Percentiles rank a stretch among this genome's conserved stretches.
phyloP scores from a whole-genome alignment of 2,113 vertebrate genomes.

The Pterocles gutturalis region DNA sequence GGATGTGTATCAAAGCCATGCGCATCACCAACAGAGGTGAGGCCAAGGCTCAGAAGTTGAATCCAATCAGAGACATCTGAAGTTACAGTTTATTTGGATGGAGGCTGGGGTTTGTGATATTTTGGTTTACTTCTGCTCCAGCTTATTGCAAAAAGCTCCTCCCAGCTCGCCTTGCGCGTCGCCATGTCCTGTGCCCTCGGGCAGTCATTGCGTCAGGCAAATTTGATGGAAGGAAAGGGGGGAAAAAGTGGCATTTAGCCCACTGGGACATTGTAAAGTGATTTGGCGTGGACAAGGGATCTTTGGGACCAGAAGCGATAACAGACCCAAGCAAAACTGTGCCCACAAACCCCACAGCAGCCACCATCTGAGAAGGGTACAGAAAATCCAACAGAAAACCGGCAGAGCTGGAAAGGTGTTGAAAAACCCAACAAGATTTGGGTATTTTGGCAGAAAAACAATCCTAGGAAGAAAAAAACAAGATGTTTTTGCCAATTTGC shows the following conservation, averaged over 20 bases:
- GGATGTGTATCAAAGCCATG: not conserved
- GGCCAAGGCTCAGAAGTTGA: not conserved
- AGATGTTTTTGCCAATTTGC: not conserved
- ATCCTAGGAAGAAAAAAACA: not conserved
- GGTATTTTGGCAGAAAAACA: not conserved
- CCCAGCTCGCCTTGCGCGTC: rapidly evolving
- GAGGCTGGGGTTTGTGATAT: not conserved
- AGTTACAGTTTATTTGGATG: not conserved
- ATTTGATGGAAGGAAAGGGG: not conserved
- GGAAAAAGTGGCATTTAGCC: not conserved
- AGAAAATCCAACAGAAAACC: not conserved
- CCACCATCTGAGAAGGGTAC: not conserved
- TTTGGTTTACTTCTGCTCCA: not conserved
- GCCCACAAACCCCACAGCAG: not conserved
- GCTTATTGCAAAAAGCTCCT: not conserved
- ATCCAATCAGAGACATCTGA: rapidly evolving
- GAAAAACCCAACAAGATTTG: not conserved
- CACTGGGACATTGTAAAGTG: not conserved
- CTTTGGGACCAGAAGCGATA: not conserved
- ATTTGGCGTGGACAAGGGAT: not conserved
- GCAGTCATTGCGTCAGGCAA: not conserved
- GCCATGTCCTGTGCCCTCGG: rapidly evolving
- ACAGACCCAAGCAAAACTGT: not conserved
- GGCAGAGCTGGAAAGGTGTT: not conserved
- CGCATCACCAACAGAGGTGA: not conserved